A percentile compares a stretch with the other conserved stretches of the same genome.
Evolutionary conservation across 2,113 vertebrate genomes (phyloP).

Genomic region (Bos taurus): DNA sequence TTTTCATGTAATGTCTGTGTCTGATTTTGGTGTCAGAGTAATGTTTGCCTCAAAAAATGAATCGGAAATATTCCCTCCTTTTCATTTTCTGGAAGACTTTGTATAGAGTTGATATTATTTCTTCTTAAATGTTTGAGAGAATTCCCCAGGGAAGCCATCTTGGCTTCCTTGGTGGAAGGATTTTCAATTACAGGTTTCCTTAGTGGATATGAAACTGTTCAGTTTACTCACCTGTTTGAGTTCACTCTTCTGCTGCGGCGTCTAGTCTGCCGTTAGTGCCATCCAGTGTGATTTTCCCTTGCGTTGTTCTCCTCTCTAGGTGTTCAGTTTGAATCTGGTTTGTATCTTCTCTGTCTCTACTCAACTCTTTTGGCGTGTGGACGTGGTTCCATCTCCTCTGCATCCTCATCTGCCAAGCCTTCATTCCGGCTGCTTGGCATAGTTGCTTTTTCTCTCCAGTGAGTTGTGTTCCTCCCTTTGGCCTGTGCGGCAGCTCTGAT

Average conservation of each 20-base stretch:
- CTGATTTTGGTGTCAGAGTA: background rate
- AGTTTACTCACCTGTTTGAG: accelerated
- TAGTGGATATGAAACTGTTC: accelerated
- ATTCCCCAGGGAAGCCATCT: background rate
- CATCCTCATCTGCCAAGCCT: background rate
- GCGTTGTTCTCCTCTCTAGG: accelerated
- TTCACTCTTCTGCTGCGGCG: background rate
- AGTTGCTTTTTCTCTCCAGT: background rate
- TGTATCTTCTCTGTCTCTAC: background rate
- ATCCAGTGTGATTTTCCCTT: too few relatives aligned
- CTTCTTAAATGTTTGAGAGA: background rate
- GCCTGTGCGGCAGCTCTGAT: background rate
- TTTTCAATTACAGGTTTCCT: background rate
- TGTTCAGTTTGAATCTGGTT: background rate
- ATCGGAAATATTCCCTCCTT: background rate
- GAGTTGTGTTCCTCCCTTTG: background rate
- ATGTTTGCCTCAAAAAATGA: background rate
- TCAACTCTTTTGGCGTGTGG: background rate
- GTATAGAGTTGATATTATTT: background rate
- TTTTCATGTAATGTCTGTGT: background rate
- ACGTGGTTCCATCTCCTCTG: background rate
- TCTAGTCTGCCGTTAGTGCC: background rate
- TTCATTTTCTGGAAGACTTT: background rate
- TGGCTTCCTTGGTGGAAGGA: background rate
- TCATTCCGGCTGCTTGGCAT: background rate